A percentile compares a stretch with the other conserved stretches of the same genome.
These are phyloP conservation scores for Leptobrachium ailaonicum DNA, from an alignment of 2,113 vertebrate genomes.

Conservation along the genomic window DNA sequence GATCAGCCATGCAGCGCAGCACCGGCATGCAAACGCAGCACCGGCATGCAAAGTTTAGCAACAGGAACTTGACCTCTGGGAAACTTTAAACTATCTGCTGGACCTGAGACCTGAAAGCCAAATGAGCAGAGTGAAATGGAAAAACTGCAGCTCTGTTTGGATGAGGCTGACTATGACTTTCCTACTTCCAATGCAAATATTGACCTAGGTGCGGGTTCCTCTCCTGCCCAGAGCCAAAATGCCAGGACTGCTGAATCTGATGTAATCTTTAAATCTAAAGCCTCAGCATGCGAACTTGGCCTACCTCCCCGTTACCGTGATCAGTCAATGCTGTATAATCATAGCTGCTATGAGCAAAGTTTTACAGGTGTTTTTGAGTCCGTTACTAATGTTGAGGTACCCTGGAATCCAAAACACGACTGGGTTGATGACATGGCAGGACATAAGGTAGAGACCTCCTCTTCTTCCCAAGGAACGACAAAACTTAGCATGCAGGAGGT, in stretches of 20 bases:
- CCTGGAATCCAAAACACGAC: background rate
- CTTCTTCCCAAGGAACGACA: background rate
- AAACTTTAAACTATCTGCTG: conserved; percentile 7
- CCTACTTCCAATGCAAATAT: conserved; percentile 13
- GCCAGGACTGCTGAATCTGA: background rate
- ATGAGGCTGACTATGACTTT: conserved; percentile 15
- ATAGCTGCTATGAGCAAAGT: background rate
- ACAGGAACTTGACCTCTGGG: background rate
- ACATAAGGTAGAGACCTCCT: background rate
- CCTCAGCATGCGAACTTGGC: background rate
- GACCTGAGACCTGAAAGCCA: background rate
- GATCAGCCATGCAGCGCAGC: background rate
- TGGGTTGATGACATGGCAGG: background rate
- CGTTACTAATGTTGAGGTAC: conserved; percentile 5
- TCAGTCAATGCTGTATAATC: background rate
- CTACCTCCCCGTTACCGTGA: background rate
- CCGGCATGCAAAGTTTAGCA: background rate
- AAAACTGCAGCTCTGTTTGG: conserved; percentile 33
- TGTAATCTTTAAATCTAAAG: background rate
- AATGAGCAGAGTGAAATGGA: conserved; percentile 44
- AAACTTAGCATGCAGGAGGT: background rate
- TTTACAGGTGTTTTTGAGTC: background rate
- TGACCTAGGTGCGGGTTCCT: background rate
- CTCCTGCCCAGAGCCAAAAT: background rate
- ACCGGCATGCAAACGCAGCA: background rate